Evolutionary conservation across 2,888 invertebrate species (phyloP).

Genomic region (Synergus japonicus): DNA sequence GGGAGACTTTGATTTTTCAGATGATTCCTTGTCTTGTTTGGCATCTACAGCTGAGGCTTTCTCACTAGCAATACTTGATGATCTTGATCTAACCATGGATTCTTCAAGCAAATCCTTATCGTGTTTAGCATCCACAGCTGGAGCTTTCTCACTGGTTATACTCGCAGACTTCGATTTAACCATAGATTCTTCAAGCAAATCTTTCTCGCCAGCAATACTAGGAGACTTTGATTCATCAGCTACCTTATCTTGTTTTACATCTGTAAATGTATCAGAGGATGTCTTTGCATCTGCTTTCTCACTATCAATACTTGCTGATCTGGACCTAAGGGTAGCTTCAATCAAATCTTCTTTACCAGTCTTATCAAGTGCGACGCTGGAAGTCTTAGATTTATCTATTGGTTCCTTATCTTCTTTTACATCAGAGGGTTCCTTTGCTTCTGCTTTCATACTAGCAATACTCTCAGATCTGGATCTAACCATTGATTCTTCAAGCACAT

Average conservation of each 20-base stretch:
- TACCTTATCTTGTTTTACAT: constrained; percentile 36
- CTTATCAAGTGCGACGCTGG: constrained; percentile 38
- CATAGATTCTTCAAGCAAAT: constrained; percentile 2
- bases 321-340: constrained; percentile 44
- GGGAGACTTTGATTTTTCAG: no score
- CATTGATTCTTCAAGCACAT: constrained; percentile 40
- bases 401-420: no score
- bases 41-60: background rate
- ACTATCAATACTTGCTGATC: constrained; percentile 47
- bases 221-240: constrained; percentile 47
- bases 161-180: constrained; percentile 18
- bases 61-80: no score
- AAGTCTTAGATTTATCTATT: constrained; percentile 39
- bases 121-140: background rate
- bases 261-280: background rate
- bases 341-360: constrained; percentile 41
- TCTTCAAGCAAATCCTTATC: no score
- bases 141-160: constrained; percentile 32
- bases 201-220: constrained; percentile 42
- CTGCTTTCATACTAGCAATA: constrained; percentile 28
- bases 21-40: no score
- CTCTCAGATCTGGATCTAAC: constrained; percentile 40
- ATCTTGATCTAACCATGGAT: no score
- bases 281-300: constrained; percentile 32
- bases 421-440: background rate